These are phyloP conservation scores for Chymomyza costata DNA, from an alignment of 1,140 invertebrate genomes.

Conservation along the genomic window DNA sequence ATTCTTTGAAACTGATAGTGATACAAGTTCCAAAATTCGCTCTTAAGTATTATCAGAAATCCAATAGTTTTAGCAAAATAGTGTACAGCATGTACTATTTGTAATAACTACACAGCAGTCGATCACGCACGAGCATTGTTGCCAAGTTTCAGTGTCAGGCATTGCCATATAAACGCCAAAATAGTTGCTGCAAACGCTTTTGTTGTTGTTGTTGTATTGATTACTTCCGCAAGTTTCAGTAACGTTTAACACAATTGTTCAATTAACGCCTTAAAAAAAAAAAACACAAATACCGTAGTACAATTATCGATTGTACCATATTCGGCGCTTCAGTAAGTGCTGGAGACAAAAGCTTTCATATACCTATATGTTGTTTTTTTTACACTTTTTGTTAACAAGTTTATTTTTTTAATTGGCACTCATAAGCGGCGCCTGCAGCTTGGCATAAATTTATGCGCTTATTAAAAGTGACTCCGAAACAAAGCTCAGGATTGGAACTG, in stretches of 20 bases:
- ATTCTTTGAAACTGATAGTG: no score
- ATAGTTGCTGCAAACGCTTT: no score
- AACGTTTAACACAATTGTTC: slow-evolving; percentile 22
- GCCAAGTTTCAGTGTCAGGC: not conserved
- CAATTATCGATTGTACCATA: slow-evolving; percentile 3
- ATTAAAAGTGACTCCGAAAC: no score
- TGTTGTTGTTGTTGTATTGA: slow-evolving; percentile 15
- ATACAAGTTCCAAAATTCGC: no score
- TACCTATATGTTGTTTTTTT: no score
- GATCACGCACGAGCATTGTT: slow-evolving; percentile 10
- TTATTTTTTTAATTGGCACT: slow-evolving; percentile 68
- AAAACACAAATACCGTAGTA: slow-evolving; percentile 2
- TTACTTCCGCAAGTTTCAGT: slow-evolving; percentile 23
- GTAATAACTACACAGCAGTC: no score
- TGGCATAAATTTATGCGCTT: slow-evolving; percentile 48
- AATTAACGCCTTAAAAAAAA: slow-evolving; percentile 17
- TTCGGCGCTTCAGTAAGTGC: slow-evolving; percentile 59
- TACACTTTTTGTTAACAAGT: slow-evolving; percentile 59
- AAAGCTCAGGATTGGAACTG: slow-evolving; percentile 3
- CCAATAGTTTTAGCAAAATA: no score
- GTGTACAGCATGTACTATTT: no score
- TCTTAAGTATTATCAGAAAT: no score
- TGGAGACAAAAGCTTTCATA: no score
- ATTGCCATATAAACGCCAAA: no score
- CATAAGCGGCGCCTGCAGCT: slow-evolving; percentile 44